Evolutionary conservation across 2,888 invertebrate species (phyloP), one percentile per base, ranked within the genome.

Genomic region (Galeruca laticollis): DNA sequence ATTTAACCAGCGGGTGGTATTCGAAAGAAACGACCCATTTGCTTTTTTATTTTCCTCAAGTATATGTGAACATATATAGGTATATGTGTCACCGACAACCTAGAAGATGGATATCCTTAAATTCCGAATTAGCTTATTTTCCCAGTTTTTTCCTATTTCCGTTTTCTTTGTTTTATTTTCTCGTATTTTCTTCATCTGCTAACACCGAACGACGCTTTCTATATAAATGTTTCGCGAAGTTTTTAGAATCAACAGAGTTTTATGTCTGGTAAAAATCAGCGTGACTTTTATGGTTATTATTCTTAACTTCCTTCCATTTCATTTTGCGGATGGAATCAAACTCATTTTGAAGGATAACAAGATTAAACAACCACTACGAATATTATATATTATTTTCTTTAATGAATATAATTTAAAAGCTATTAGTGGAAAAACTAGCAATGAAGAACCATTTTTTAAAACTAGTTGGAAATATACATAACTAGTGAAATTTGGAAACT

Each of bases 61-160:
- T 49, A 49, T 60, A n/a, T 60, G n/a, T 54, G 31, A 31, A 54
- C n/a, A 60, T 31, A 60, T 49, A 37, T 62, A 62, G 51, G 62
- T 62, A 62, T 62, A 35, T 37, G 62, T 62, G 62, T 62, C 62
- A 62, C 51, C 21, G 21, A 47, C 26, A n/a, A 33, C 47, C 49
- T 47, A 10, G 26, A 60, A 60, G 49, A 60, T 49, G 33, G 49
- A 15, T 26, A 47, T 49, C 18, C 26, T 18, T 26, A 35, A 20
- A 20, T 37, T 35, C 37, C 13, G 21, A 60, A 60, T 60, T 60
- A 35, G 59, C 40, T 59, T 40, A 8, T 18, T 13, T 3, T 59
- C 20, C 18, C 15, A 59, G 35, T 59, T n/a, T 57, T 57, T 35
- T 35, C 8, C 15, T 35, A 35, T 57, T 37, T 20, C n/a, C 9